A percentile compares a stretch with the other conserved stretches of the same genome.
phyloP scores from a whole-genome alignment of 2,888 invertebrate species.

The Parnassius apollo region DNA sequence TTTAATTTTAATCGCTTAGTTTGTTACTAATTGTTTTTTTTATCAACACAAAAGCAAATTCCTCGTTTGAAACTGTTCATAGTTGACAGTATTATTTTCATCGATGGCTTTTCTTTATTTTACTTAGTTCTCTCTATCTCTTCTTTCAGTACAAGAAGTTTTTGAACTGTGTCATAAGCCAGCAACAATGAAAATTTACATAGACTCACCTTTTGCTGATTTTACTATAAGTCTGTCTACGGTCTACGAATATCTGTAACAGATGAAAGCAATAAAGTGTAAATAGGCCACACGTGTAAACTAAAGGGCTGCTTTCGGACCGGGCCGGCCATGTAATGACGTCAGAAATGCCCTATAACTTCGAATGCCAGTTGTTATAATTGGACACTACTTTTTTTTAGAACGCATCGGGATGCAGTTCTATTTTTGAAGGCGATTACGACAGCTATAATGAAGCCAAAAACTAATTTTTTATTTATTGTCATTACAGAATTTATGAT shows the following conservation, averaged over 20 bases:
- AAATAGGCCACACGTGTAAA: conserved; percentile 43
- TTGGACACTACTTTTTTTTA: conserved; percentile 40
- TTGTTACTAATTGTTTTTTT: no score
- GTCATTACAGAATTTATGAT: not conserved
- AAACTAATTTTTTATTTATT: conserved; percentile 12
- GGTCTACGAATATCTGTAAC: conserved; percentile 33
- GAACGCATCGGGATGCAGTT: conserved; percentile 45
- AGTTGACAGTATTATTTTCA: no score
- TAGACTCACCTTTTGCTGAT: not conserved
- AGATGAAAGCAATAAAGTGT: conserved; percentile 30
- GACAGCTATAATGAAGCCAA: conserved; percentile 13
- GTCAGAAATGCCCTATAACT: conserved; percentile 51
- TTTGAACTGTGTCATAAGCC: no score
- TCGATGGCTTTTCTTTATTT: no score
- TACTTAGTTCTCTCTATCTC: no score
- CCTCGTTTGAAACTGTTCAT: no score
- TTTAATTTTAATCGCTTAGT: no score
- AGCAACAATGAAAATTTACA: no score
- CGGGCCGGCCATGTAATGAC: conserved; percentile 60
- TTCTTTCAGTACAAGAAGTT: no score
- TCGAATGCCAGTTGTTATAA: conserved; percentile 37
- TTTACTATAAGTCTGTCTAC: conserved; percentile 42
- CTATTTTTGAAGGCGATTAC: conserved; percentile 31
- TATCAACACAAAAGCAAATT: no score
- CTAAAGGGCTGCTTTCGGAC: conserved; percentile 59